Conservation (phyloP, 2,888 invertebrate genomes). For the Pyrrhia umbra region DNA sequence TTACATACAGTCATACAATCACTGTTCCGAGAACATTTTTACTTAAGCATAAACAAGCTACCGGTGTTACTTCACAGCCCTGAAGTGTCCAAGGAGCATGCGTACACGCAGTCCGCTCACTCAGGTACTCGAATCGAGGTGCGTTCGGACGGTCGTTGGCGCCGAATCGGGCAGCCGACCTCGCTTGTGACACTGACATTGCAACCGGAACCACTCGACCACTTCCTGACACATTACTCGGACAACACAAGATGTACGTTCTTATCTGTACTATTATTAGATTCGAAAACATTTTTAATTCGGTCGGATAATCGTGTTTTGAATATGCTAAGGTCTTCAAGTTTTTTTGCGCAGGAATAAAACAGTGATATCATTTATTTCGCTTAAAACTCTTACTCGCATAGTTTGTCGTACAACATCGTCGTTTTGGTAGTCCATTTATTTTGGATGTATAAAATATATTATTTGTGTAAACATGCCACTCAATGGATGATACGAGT, state of each 20-base stretch:
- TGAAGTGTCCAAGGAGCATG: conserved; percentile 33
- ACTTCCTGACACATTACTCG: conserved; percentile 77
- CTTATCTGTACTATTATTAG: conserved; percentile 47
- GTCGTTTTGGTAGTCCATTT: conserved; percentile 26
- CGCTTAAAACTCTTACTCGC: conserved; percentile 21
- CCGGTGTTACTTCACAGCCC: conserved; percentile 47
- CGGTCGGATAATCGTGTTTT: conserved; percentile 36
- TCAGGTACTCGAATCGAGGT: conserved; percentile 9
- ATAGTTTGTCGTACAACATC: conserved; percentile 36
- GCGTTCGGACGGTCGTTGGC: conserved; percentile 66
- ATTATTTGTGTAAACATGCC: conserved; percentile 28
- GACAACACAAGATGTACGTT: conserved; percentile 56
- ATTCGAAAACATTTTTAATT: conserved; percentile 37
- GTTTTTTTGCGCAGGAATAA: conserved; percentile 46
- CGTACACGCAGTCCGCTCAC: conserved; percentile 34
- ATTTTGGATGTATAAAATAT: conserved; percentile 8
- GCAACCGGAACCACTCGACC: conserved; percentile 78
- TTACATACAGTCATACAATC: not conserved
- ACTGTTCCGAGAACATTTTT: not conserved
- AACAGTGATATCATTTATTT: conserved; percentile 46
- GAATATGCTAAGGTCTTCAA: conserved; percentile 43
- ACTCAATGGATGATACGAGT: conserved; percentile 22
- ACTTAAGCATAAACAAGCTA: conserved; percentile 24
- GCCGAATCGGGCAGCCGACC: conserved; percentile 74
- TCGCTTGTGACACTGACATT: conserved; percentile 84